phyloP scores from a whole-genome alignment of 2,113 vertebrate species.

The Falcunculus frontatus region DNA sequence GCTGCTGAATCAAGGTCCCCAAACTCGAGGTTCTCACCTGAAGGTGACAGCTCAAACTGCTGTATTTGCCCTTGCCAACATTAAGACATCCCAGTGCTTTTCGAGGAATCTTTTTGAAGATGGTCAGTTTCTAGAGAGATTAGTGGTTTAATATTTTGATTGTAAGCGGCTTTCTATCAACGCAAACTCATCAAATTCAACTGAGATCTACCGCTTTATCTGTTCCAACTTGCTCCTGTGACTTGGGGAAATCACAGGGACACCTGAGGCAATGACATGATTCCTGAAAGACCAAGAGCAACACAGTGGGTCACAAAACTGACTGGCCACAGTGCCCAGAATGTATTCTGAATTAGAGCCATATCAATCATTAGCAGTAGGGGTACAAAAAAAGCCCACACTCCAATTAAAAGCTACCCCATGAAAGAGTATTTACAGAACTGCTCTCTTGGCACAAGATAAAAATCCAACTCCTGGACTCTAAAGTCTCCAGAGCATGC shows the following conservation, averaged over 20 bases:
- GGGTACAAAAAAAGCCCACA: background rate
- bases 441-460: background rate
- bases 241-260: background rate
- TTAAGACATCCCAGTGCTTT: background rate
- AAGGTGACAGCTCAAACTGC: background rate
- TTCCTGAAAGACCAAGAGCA: background rate
- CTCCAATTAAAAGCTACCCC: background rate
- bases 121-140: background rate
- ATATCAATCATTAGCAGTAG: background rate
- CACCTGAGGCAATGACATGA: background rate
- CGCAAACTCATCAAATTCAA: background rate
- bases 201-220: rapidly evolving
- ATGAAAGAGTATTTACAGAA: background rate
- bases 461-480: background rate
- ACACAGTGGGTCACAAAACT: background rate
- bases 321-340: background rate
- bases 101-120: background rate
- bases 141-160: background rate
- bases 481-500: background rate
- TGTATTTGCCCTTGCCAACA: background rate
- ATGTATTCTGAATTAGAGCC: background rate
- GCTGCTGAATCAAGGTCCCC: background rate
- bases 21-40: background rate
- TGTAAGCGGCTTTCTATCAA: background rate
- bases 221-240: background rate